Base-by-base conservation (phyloP, 1,140 invertebrate genomes). In the Drosophila bifasciata region DNA sequence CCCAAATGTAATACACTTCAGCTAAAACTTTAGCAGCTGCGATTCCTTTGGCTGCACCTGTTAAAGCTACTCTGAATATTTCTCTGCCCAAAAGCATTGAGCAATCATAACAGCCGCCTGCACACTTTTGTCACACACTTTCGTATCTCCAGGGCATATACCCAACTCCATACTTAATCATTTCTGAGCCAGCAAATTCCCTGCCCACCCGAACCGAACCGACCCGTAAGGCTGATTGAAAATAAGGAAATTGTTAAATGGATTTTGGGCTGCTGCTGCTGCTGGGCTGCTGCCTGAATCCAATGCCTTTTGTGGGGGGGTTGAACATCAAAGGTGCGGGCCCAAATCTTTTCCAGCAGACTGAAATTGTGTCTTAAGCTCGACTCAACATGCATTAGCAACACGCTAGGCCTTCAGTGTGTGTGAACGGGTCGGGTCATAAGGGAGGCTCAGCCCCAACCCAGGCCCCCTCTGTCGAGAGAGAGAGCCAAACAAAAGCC, bases 351-450 rank as follows among this genome's bases (percentile, higher is more conserved):
- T 79, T 58, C 62, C 46, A 79, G 83, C 60, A 52, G 69, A 70
- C 73, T 78, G 51, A 78, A 86, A 86, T 88, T 86, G 78, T 86
- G 79, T 79, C 83, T 88, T 86, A 86, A 86, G 83, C 83, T 69
- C 71, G 70, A 86, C 83, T 86, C 83, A 86, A 81, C 83, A 64
- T 86, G 81, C 81, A 86, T 86, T 86, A 86, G 77, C 74, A 86
- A 78, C 83, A 86, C 77, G 56, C 64, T 53, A 32, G 46, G 45
- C 48, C 48, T 23, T 63, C 7, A 9, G 46, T 40, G 58, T 40
- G 58, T 45, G 44, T 56, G 48, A 46, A 55, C 19, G 13, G 57
- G 49, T 41, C 3, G 23, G 46, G 23, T 19, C 44, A 44, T 32
- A 61, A 72, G 48, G 69, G 44, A 28, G 53, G 58, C 43, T 17